Evolutionary conservation across 2,797 vertebrate genomes (phyloP).

Genomic region (Protonibea diacanthus): DNA sequence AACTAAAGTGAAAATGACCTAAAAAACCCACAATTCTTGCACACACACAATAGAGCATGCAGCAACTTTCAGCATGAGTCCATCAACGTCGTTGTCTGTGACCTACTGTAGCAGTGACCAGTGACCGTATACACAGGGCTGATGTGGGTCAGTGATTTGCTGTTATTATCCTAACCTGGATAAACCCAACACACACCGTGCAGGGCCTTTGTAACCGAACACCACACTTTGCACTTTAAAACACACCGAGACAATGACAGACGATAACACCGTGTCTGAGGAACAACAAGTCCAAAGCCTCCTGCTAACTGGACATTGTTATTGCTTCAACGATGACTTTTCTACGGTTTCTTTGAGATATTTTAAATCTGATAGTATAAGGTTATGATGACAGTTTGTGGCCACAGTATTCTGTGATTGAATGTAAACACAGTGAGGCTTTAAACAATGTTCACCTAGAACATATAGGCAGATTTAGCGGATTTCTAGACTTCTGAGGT

Average conservation of each 20-base stretch:
- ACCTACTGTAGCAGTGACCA: conserved; percentile 38
- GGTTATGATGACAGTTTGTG: not conserved
- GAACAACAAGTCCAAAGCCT: conserved; percentile 49
- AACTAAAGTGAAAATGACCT: conserved; percentile 22
- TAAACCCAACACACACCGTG: conserved; percentile 24
- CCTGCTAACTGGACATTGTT: conserved; percentile 19
- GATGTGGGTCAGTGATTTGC: conserved; percentile 61
- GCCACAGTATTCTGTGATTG: not conserved
- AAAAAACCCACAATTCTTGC: conserved; percentile 10
- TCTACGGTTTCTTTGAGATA: conserved; percentile 6
- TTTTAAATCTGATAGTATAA: not conserved
- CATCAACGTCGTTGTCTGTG: conserved; percentile 17
- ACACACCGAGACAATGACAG: conserved; percentile 40
- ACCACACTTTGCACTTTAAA: conserved; percentile 65
- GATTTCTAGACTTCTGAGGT: not conserved
- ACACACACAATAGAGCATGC: not conserved
- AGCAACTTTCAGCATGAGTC: conserved; percentile 21
- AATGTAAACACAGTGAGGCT: not conserved
- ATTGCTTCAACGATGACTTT: conserved; percentile 17
- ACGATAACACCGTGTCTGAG: conserved; percentile 13
- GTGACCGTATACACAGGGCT: conserved; percentile 37
- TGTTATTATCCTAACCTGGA: conserved; percentile 51
- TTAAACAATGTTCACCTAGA: not conserved
- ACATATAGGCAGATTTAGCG: not conserved
- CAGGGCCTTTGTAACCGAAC: conserved; percentile 52